Evolutionary conservation across 1,140 invertebrate species (phyloP), one percentile per base, ranked within the genome.

Genomic region (Euborellia annulipes): DNA sequence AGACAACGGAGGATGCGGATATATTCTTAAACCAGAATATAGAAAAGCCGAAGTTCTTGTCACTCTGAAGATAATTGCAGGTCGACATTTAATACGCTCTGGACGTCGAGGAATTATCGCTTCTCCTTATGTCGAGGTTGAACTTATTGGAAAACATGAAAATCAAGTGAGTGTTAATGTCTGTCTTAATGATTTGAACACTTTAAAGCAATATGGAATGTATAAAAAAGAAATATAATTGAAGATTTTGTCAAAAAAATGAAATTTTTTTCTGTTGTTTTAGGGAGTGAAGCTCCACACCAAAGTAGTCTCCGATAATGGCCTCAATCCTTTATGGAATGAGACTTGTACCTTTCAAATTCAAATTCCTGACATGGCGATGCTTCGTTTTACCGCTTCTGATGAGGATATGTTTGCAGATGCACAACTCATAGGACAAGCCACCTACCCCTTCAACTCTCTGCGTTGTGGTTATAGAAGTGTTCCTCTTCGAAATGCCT

Each of bases 371-470:
- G 74, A 91, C 39, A 73, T 95, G 57, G 87, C 93, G 0, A 63
- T 98, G 9, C 62, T 98, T 18, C 69, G 93, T 47, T 96, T 99
- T 61, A 72, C 85, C 23, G 88, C 98, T 0, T 82, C 93, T 62
- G 93, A 98, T 62, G 93, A 95, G 64, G 95, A 98, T 62, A 89
- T 96, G n/a, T n/a, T n/a, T n/a, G n/a, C n/a, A n/a, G n/a, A n/a
- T n/a, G n/a, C n/a, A n/a, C n/a, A n/a, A n/a, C n/a, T n/a, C n/a
- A n/a, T n/a, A n/a, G n/a, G n/a, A n/a, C n/a, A n/a, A n/a, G n/a
- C n/a, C n/a, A n/a, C n/a, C n/a, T n/a, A n/a, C n/a, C n/a, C n/a
- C n/a, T n/a, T n/a, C n/a, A n/a, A n/a, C n/a, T n/a, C n/a, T n/a
- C n/a, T n/a, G n/a, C n/a, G n/a, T n/a, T n/a, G n/a, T n/a, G n/a